Evolutionary conservation across 1,140 invertebrate genomes (phyloP).

Genomic region (Charaxes varanes): DNA sequence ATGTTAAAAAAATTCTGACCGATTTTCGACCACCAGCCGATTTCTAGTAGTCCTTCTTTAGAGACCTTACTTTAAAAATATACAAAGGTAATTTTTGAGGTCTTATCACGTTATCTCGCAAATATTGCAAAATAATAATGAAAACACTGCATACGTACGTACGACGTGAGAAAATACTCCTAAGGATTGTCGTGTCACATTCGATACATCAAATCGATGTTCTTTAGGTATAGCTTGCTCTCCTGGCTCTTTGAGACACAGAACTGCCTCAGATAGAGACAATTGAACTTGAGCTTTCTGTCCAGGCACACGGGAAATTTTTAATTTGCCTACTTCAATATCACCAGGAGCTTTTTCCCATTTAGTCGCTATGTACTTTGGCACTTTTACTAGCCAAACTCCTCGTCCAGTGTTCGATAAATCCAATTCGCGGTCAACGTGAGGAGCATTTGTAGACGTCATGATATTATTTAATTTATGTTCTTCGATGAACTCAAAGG

Average conservation of each 20-base stretch:
- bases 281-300: constrained; percentile 76
- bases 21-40: too few relatives aligned
- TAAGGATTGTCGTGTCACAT: constrained; percentile 89
- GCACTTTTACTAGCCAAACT: constrained; percentile 97
- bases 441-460: constrained; percentile 39
- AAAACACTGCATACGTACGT: constrained; percentile 77
- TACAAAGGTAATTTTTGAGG: too few relatives aligned
- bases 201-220: constrained; percentile 91
- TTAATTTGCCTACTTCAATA: constrained; percentile 76
- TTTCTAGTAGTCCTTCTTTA: too few relatives aligned
- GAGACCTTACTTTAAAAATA: too few relatives aligned
- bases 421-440: constrained; percentile 86
- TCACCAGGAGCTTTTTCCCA: constrained; percentile 88
- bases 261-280: constrained; percentile 75
- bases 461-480: too few relatives aligned
- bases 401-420: constrained; percentile 90
- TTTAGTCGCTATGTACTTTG: constrained; percentile 94
- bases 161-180: constrained; percentile 90
- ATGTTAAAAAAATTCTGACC: too few relatives aligned
- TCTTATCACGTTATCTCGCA: too few relatives aligned
- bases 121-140: too few relatives aligned
- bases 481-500: too few relatives aligned
- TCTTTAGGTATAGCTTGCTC: constrained; percentile 89
- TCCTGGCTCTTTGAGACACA: constrained; percentile 81
- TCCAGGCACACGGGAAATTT: constrained; percentile 74